Evolutionary conservation across 2,888 invertebrate genomes (phyloP), one percentile per base, ranked within the genome.

Genomic region (Sphinx pinastri): DNA sequence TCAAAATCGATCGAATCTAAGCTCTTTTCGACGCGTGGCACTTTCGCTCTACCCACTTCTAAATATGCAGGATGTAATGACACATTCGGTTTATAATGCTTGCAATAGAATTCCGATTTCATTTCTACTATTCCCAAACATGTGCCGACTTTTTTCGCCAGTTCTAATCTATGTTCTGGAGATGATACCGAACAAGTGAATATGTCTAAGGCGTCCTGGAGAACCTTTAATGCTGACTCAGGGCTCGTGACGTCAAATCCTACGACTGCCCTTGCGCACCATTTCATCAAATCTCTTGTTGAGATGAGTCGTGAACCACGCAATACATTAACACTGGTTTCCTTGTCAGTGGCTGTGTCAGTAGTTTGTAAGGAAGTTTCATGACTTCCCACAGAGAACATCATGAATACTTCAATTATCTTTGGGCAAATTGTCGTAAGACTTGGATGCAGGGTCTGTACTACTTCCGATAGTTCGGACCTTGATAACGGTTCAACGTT

Each of bases 171-270:
- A 68, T 95, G 93, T 71, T 93, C 95, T 76, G 94, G 89, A n/a
- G 95, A 95, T 0, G 96, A 89, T 47, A 97, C 94, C 38, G 97
- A 97, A 69, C 97, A 97, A 73, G 98, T 97, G 88, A 99, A 99
- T 73, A 99, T 96, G 84, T 99, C 99, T 31, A 98, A 95, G 0
- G 98, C 98, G 88, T 99, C 98, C 91, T 98, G 97, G 60, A 98
- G 95, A 0, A 98, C 95, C 84, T 95, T 96, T 13, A 96, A 84
- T 6, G 96, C 96, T 0, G 96, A 96, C 54, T 95, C 95, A 47
- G 95, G 95, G 72, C 97, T 97, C 0, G 96, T 95, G 0, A 97
- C 95, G 72, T 97, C 95, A 86, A 97, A 97, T 78, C 96, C 96
- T 14, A 95, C 90, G 13, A 96, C 95, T 7, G 98, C 96, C 82